Base-by-base conservation (phyloP, 2,113 vertebrate species). In the Eupsittula cactorum region DNA sequence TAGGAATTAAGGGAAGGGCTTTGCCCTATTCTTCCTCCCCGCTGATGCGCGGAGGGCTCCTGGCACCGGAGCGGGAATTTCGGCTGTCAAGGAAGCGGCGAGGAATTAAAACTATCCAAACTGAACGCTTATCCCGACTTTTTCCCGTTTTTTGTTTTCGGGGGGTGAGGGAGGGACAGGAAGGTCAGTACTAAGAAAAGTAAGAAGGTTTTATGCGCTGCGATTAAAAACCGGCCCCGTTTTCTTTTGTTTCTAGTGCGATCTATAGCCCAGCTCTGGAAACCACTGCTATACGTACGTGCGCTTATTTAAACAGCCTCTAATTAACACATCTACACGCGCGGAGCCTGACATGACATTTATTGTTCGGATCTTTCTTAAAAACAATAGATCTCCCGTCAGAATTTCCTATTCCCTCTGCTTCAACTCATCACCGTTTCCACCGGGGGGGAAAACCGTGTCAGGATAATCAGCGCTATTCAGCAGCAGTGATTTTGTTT, bases 391-490 rank as follows among this genome's bases (percentile, higher is more conserved):
- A 68, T 70, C 64, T 86, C 87, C 77, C 50, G 82, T 86, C 95
- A 92, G 93, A 94, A 88, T 92, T 96, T 94, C 92, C 90, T 93
- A 92, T 65, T 92, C 62, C 65, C 60, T 13, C 25, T 3, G 80
- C 88, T 91, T 84, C 88, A 82, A 16, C 87, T 82, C 86, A 88
- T 92, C 88, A 92, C 21, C 86, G 60, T 93, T 96, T 95, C 86
- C 93, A 89, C 65, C 52, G 82, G 20, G 67, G 68, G 82, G 64
- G 60, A 79, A 20, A 63, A 86, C 93, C 8, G 94, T 90, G 90
- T 92, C 82, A 78, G 80, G 88, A 39, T 75, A 93, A 94, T 86
- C 81, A 82, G 81, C 25, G 49, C 52, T 91, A 93, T 95, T 93
- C 93, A 89, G 80, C 73, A 41, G 93, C 90, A 44, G 55, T 9